Conservation (phyloP, 1,140 invertebrate species). For the Tetramorium parvispinum region DNA sequence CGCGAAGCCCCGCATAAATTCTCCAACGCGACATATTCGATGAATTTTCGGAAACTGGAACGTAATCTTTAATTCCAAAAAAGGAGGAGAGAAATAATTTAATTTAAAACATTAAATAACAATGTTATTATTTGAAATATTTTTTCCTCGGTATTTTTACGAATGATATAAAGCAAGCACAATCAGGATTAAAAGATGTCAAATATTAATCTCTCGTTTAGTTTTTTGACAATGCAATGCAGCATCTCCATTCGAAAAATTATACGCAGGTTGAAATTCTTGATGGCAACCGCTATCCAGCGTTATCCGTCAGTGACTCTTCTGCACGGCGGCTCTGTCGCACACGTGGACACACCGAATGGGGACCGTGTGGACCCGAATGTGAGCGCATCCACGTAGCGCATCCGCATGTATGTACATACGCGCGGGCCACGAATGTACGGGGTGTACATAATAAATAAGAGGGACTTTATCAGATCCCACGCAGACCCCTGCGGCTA, state of each 20-base stretch:
- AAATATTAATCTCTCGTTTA: neutral
- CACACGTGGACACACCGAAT: conserved; percentile 22
- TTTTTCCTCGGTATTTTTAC: neutral
- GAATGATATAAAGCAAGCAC: neutral
- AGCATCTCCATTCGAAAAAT: neutral
- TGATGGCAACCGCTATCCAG: neutral
- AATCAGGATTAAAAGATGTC: neutral
- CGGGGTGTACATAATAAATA: conserved; percentile 80
- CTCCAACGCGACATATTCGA: neutral
- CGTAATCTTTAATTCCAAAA: neutral
- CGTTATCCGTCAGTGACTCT: conserved; percentile 29
- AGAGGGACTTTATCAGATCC: conserved; percentile 83
- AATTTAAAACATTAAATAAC: too few relatives aligned
- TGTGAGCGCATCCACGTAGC: conserved; percentile 24
- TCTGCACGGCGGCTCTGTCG: conserved; percentile 28
- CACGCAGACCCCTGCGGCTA: conserved; percentile 80
- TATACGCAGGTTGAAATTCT: neutral
- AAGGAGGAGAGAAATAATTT: conserved; percentile 1
- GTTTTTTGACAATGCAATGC: neutral
- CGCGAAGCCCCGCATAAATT: neutral
- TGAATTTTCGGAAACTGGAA: neutral
- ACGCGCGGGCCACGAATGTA: conserved; percentile 52
- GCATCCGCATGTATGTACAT: conserved; percentile 14
- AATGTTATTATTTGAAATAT: neutral
- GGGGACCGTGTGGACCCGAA: neutral